Conservation (phyloP, 2,797 vertebrate species). For the Anableps anableps region DNA sequence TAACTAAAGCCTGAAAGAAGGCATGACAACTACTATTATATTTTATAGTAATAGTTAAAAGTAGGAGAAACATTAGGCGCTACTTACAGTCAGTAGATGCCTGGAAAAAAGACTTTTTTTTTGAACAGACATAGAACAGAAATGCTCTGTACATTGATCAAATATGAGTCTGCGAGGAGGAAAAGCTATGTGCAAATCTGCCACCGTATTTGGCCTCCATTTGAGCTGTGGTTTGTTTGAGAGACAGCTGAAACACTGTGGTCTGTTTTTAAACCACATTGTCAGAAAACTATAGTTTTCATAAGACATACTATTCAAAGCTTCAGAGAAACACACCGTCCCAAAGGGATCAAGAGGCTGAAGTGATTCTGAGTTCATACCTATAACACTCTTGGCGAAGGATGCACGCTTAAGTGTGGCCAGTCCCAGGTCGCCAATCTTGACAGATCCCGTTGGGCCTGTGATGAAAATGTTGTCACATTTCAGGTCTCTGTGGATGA, state of each 20-base stretch:
- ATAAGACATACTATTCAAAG: constrained; percentile 30
- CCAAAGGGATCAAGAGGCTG: constrained; percentile 42
- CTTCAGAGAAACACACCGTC: constrained; percentile 39
- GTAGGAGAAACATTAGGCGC: constrained; percentile 74
- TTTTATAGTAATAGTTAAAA: constrained; percentile 66
- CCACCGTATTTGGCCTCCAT: constrained; percentile 73
- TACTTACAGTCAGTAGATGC: constrained; percentile 85
- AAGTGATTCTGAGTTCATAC: constrained; percentile 81
- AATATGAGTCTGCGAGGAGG: constrained; percentile 60
- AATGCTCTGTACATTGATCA: constrained; percentile 73
- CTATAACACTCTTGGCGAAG: constrained; percentile 99
- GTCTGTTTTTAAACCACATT: constrained; percentile 89
- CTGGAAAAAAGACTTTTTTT: constrained; percentile 76
- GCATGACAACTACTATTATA: constrained; percentile 77
- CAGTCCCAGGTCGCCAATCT: constrained; percentile 97
- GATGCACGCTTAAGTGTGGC: constrained; percentile 96
- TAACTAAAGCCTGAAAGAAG: constrained; percentile 81
- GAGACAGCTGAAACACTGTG: constrained; percentile 87
- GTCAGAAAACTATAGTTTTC: constrained; percentile 75
- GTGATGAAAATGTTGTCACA: constrained; percentile 99
- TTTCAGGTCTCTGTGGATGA: constrained; percentile 97
- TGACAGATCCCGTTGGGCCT: constrained; percentile 97
- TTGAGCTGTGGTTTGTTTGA: constrained; percentile 87
- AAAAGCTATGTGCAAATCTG: constrained; percentile 71
- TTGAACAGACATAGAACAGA: constrained; percentile 73